These are phyloP conservation scores for Stichopus chloronotus DNA, from an alignment of 35 echinoderm and acorn worm species.

Conservation along the genomic window DNA sequence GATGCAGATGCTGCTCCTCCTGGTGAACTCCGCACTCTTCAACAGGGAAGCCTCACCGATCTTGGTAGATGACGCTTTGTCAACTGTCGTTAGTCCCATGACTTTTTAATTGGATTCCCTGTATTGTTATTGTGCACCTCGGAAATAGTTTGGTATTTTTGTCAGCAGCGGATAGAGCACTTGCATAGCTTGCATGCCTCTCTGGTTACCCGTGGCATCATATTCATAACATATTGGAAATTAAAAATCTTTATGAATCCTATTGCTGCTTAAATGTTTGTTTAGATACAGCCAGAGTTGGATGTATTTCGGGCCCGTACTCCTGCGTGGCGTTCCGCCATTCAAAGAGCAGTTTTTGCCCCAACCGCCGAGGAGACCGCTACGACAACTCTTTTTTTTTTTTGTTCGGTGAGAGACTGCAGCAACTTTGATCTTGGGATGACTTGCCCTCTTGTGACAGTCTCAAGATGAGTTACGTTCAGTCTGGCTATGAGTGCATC, in stretches of 20 bases:
- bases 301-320: background rate
- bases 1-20: background rate
- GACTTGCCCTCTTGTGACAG: slow-evolving; percentile 27
- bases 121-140: slow-evolving; percentile 44
- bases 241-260: slow-evolving; percentile 28
- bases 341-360: background rate
- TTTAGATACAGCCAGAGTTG: slow-evolving; percentile 34
- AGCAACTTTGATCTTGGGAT: background rate
- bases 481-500: slow-evolving; percentile 53
- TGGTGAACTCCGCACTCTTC: background rate
- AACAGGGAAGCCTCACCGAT: background rate
- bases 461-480: slow-evolving; percentile 59
- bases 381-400: slow-evolving; percentile 17
- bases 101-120: slow-evolving; percentile 53
- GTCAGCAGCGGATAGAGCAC: slow-evolving; percentile 53
- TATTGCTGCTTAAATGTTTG: slow-evolving; percentile 57
- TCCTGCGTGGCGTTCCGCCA: background rate
- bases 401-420: background rate
- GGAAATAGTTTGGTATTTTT: slow-evolving; percentile 55
- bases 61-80: slow-evolving; percentile 18
- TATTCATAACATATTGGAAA: slow-evolving; percentile 53
- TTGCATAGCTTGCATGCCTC: slow-evolving; percentile 58
- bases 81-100: slow-evolving; percentile 28
- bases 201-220: slow-evolving; percentile 53
- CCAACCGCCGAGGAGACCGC: background rate